These are phyloP conservation scores for Sciurus niger DNA, from an alignment of 2,113 vertebrate genomes.

Conservation along the genomic window DNA sequence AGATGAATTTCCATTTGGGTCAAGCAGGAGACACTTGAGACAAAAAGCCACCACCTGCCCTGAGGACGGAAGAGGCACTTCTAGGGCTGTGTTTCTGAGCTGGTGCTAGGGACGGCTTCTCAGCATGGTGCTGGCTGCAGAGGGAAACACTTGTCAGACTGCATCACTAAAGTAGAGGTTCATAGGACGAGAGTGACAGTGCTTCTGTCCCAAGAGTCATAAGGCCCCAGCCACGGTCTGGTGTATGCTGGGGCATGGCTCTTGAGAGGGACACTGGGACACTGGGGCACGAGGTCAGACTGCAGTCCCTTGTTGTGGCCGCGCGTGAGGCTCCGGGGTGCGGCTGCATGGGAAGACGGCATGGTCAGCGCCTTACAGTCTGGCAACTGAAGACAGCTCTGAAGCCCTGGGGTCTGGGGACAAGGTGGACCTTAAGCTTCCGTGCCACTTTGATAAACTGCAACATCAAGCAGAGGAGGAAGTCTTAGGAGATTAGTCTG, in stretches of 20 bases:
- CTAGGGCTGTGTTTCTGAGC: accelerated
- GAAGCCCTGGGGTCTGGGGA: neutral
- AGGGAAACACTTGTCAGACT: neutral
- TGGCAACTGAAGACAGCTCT: neutral
- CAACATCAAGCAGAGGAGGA: neutral
- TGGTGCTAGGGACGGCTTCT: accelerated
- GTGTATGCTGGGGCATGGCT: neutral
- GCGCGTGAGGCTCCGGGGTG: neutral
- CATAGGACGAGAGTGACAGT: neutral
- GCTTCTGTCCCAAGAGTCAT: neutral
- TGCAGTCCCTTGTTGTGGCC: too few relatives aligned
- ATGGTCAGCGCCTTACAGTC: accelerated
- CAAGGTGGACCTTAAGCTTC: accelerated
- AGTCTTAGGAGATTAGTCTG: neutral
- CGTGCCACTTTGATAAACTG: accelerated
- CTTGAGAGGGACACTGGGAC: accelerated
- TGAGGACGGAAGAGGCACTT: neutral
- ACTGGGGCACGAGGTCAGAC: neutral
- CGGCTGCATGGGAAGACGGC: neutral
- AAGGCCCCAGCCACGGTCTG: neutral
- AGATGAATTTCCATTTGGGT: neutral
- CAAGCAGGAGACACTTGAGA: neutral
- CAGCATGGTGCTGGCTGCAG: accelerated
- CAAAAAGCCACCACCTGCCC: accelerated
- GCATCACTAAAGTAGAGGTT: accelerated